Evolutionary conservation across 2,113 vertebrate genomes (phyloP).

Genomic region (Pollimyrus isidori): DNA sequence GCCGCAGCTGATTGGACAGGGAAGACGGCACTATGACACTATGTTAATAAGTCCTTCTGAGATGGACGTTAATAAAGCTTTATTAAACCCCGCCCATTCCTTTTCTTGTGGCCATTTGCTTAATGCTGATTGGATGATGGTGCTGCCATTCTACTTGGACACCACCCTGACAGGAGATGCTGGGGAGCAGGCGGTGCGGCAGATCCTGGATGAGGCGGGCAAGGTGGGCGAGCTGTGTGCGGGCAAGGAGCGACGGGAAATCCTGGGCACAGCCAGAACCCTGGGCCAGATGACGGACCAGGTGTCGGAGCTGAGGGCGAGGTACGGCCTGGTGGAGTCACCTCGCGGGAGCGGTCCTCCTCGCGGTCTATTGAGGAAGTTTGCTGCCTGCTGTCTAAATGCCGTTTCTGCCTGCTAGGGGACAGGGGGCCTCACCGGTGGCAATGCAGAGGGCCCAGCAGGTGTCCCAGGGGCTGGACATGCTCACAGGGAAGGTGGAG

Average conservation of each 20-base stretch:
- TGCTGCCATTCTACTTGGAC: neutral
- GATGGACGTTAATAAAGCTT: neutral
- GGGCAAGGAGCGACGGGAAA: constrained; percentile 88
- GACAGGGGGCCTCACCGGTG: constrained; percentile 76
- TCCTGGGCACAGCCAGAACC: constrained; percentile 80
- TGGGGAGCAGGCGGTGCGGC: constrained; percentile 83
- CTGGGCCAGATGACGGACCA: constrained; percentile 93
- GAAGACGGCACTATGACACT: neutral
- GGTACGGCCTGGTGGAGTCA: constrained; percentile 56
- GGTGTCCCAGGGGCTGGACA: constrained; percentile 84
- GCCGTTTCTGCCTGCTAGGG: constrained; percentile 50
- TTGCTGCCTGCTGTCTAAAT: neutral
- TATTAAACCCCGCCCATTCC: constrained; percentile 4
- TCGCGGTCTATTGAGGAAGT: neutral
- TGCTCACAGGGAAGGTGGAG: constrained; percentile 90
- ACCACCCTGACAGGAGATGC: constrained; percentile 65
- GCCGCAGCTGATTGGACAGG: neutral
- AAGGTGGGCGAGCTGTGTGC: constrained; percentile 94
- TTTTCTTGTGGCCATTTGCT: constrained; percentile 45
- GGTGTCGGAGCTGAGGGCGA: constrained; percentile 77
- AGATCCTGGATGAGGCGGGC: constrained; percentile 91
- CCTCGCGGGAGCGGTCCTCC: neutral
- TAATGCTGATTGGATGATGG: constrained; percentile 48
- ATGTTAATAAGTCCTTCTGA: neutral
- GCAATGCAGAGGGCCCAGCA: constrained; percentile 91